Evolutionary conservation across 2,113 vertebrate genomes (phyloP).

Genomic region (Nesoenas mayeri): DNA sequence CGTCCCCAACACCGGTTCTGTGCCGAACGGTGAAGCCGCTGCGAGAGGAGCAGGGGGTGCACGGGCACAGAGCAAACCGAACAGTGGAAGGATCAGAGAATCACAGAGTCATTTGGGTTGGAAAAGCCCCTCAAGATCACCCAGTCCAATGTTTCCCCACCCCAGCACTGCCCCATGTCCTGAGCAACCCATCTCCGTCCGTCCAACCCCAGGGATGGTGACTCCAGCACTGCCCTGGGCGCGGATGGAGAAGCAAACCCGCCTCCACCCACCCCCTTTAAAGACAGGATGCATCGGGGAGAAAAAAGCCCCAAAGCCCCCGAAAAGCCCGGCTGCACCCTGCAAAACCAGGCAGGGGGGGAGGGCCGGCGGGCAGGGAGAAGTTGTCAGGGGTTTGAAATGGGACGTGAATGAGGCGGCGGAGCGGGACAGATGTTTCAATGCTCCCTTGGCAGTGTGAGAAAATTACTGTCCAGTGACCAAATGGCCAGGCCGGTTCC

Average conservation of each 20-base stretch:
- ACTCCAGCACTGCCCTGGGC: too few species aligned
- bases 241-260: neutral
- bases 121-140: too few species aligned
- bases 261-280: neutral
- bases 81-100: too few species aligned
- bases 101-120: too few species aligned
- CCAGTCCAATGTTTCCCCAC: too few species aligned
- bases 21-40: too few species aligned
- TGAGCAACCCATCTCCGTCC: too few species aligned
- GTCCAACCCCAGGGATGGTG: too few species aligned
- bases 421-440: constrained; percentile 80
- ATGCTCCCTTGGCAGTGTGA: constrained; percentile 82
- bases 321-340: neutral
- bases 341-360: neutral
- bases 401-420: constrained; percentile 42
- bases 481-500: constrained; percentile 78
- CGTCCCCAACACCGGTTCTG: fast-evolving
- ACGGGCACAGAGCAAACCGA: neutral
- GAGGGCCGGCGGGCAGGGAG: neutral
- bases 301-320: neutral
- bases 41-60: neutral
- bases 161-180: too few species aligned
- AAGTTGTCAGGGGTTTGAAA: constrained; percentile 35
- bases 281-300: fast-evolving
- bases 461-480: constrained; percentile 79